Percentiles rank a stretch among this genome's conserved stretches.
Conservation (phyloP, 2,888 invertebrate genomes). For the Psococerastis gibbosa region DNA sequence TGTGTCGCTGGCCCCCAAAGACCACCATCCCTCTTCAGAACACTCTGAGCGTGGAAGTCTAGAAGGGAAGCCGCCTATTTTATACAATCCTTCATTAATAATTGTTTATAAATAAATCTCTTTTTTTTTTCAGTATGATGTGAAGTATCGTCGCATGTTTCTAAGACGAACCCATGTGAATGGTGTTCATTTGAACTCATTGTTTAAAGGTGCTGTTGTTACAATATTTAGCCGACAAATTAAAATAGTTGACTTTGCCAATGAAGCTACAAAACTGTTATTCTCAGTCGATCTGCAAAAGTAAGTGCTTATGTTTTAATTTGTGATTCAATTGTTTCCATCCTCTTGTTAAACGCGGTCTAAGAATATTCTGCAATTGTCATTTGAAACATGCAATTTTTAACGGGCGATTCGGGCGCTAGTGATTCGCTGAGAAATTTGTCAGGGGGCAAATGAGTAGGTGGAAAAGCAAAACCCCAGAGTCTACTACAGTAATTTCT, state of each 20-base stretch:
- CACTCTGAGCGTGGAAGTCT: no score
- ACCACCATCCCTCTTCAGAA: no score
- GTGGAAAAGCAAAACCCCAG: no score
- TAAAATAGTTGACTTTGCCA: constrained; percentile 52
- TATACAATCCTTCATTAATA: no score
- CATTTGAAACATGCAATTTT: no score
- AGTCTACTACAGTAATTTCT: no score
- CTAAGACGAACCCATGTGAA: constrained; percentile 47
- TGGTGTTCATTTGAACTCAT: constrained; percentile 40
- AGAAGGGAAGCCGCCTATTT: no score
- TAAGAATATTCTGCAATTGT: constrained; percentile 10
- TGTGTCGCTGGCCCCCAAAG: no score
- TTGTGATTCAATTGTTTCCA: constrained; percentile 11
- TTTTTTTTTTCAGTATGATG: constrained; percentile 33
- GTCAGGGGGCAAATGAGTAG: no score
- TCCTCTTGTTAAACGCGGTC: constrained; percentile 12
- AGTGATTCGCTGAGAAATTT: no score
- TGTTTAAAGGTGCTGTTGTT: constrained; percentile 53
- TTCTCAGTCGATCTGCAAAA: constrained; percentile 42
- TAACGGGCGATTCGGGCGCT: no score
- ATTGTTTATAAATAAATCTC: no score
- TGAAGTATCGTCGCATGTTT: constrained; percentile 41
- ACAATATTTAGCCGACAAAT: constrained; percentile 55
- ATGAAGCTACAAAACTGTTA: constrained; percentile 42
- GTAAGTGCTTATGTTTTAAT: constrained; percentile 26